These are phyloP conservation scores for Pelochelys cantorii DNA, from an alignment of 2,797 vertebrate genomes.

Conservation along the genomic window DNA sequence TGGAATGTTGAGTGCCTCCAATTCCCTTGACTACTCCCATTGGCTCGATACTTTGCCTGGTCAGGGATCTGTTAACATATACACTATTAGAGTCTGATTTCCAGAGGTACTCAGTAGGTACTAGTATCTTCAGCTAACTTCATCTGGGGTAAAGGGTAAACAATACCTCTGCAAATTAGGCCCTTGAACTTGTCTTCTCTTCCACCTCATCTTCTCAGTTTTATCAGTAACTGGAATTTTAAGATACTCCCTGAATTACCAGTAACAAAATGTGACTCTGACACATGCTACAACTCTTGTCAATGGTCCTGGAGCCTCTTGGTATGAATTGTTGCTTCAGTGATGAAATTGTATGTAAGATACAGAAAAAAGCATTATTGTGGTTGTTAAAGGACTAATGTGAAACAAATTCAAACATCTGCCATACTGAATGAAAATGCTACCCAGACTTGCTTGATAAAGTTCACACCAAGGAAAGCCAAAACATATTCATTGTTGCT, in stretches of 20 bases:
- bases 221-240: not conserved
- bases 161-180: not conserved
- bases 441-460: not conserved
- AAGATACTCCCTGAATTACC: not conserved
- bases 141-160: not conserved
- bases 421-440: not conserved
- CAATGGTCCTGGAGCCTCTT: not conserved
- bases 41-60: not conserved
- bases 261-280: not conserved
- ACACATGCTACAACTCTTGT: not conserved
- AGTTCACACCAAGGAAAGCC: not conserved
- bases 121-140: not conserved
- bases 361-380: not conserved
- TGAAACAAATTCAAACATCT: not conserved
- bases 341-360: not conserved
- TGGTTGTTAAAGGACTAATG: not conserved
- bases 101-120: not conserved
- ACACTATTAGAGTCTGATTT: not conserved
- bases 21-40: not conserved
- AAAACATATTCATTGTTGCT: not conserved
- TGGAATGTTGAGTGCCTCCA: not conserved
- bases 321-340: no score
- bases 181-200: not conserved
- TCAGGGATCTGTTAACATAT: not conserved
- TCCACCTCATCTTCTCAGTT: not conserved